Evolutionary conservation across 1,140 invertebrate species (phyloP).

Genomic region (Mycetomoellerius zeteki): DNA sequence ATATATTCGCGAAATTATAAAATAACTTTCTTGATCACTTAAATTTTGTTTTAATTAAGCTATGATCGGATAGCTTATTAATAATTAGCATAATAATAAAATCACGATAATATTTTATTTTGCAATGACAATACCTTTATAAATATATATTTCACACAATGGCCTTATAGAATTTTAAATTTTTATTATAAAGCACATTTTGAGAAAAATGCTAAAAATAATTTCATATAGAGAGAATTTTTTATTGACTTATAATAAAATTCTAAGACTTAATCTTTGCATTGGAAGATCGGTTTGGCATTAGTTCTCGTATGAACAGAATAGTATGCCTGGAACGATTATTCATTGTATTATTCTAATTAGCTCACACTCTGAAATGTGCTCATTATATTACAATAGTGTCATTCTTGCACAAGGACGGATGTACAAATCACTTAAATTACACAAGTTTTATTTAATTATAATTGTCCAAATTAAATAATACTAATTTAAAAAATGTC

Average conservation of each 20-base stretch:
- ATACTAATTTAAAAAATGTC: slow-evolving; percentile 30
- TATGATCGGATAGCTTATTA: slow-evolving; percentile 30
- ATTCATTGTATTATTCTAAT: slow-evolving; percentile 57
- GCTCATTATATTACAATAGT: slow-evolving; percentile 57
- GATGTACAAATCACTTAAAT: slow-evolving; percentile 49
- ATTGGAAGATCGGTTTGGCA: slow-evolving; percentile 44
- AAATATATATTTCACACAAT: slow-evolving; percentile 45
- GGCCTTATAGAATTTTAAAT: slow-evolving; percentile 49
- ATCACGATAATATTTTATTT: slow-evolving; percentile 38
- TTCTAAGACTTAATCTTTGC: slow-evolving; percentile 17
- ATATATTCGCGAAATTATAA: neutral
- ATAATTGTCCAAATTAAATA: slow-evolving; percentile 1
- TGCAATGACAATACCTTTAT: slow-evolving; percentile 51
- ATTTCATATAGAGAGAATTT: slow-evolving; percentile 18
- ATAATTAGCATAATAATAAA: slow-evolving; percentile 31
- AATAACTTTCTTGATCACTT: neutral
- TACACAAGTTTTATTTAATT: slow-evolving; percentile 26
- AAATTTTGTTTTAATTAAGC: neutral
- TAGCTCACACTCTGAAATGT: slow-evolving; percentile 43
- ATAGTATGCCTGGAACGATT: slow-evolving; percentile 65
- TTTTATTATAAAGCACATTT: slow-evolving; percentile 34
- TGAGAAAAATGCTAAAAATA: slow-evolving; percentile 30
- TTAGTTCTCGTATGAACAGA: slow-evolving; percentile 13
- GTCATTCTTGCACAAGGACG: slow-evolving; percentile 63
- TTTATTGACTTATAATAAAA: slow-evolving; percentile 36